Conservation (phyloP, 2,113 vertebrate genomes). For the Nanorana parkeri region DNA sequence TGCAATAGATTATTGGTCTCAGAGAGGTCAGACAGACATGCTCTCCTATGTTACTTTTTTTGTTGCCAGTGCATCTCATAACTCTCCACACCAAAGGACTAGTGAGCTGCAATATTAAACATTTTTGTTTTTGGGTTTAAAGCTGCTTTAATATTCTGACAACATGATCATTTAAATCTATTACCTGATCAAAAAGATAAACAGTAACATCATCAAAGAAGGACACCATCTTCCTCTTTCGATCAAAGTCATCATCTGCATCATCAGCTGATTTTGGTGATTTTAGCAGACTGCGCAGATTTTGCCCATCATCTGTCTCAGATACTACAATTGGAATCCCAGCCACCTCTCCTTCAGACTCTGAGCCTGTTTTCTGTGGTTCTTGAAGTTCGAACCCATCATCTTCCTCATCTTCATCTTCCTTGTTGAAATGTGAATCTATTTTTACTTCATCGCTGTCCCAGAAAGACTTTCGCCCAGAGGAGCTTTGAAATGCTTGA, state of each 20-base stretch:
- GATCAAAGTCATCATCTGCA: conserved; percentile 78
- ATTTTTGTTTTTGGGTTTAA: too few species aligned
- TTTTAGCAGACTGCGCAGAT: conserved; percentile 87
- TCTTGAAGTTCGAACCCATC: conserved; percentile 49
- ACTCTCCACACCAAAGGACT: too few species aligned
- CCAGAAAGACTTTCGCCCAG: conserved; percentile 79
- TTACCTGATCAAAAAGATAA: conserved; percentile 91
- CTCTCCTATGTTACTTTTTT: too few species aligned
- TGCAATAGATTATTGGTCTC: too few species aligned
- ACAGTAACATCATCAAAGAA: conserved; percentile 87
- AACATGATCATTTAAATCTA: not conserved
- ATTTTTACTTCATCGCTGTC: conserved; percentile 72
- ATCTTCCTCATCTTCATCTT: conserved; percentile 85
- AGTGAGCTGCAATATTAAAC: too few species aligned
- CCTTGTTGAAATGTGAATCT: conserved; percentile 61
- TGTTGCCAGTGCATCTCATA: too few species aligned
- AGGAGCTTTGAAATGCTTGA: conserved; percentile 78
- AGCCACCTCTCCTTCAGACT: conserved; percentile 62
- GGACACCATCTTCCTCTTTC: conserved; percentile 83
- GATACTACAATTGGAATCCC: conserved; percentile 86
- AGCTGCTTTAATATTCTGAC: too few species aligned
- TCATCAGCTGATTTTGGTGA: conserved; percentile 85
- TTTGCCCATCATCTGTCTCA: conserved; percentile 83
- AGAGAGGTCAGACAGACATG: too few species aligned
- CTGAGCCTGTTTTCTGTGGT: conserved; percentile 59